Percentiles rank a stretch among this genome's conserved stretches.
phyloP scores from a whole-genome alignment of 2,888 invertebrate genomes.

The Argynnis bischoffii region DNA sequence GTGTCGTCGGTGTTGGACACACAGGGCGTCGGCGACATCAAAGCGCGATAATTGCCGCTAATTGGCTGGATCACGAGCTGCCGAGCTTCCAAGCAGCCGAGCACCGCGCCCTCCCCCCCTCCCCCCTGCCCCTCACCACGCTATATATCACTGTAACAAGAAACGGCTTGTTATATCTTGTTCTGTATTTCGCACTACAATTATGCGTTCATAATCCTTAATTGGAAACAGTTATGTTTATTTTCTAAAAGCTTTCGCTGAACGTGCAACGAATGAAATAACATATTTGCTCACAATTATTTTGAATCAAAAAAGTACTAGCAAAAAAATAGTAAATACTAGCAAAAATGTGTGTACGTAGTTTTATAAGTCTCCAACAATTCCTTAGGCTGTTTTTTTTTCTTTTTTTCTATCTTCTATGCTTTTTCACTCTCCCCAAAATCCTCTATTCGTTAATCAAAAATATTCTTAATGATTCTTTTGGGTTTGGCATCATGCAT shows the following conservation, averaged over 20 bases:
- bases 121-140: neutral
- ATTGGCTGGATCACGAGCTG: neutral
- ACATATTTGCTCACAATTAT: no score
- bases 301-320: no score
- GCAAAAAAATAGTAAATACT: no score
- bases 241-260: neutral
- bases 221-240: neutral
- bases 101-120: neutral
- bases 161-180: constrained; percentile 6
- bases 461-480: no score
- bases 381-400: no score
- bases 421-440: no score
- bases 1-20: neutral
- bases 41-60: constrained; percentile 12
- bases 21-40: constrained; percentile 15
- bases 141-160: constrained; percentile 9
- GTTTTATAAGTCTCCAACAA: no score
- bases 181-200: constrained; percentile 1
- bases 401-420: no score
- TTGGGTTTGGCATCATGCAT: no score
- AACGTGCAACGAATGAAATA: no score
- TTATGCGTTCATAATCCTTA: constrained; percentile 8
- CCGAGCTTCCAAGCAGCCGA: neutral
- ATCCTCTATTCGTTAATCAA: no score
- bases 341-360: no score